Percentiles rank a stretch among this genome's conserved stretches.
Conservation (phyloP, 2,797 vertebrate species). For the Molossus alvarezi region DNA sequence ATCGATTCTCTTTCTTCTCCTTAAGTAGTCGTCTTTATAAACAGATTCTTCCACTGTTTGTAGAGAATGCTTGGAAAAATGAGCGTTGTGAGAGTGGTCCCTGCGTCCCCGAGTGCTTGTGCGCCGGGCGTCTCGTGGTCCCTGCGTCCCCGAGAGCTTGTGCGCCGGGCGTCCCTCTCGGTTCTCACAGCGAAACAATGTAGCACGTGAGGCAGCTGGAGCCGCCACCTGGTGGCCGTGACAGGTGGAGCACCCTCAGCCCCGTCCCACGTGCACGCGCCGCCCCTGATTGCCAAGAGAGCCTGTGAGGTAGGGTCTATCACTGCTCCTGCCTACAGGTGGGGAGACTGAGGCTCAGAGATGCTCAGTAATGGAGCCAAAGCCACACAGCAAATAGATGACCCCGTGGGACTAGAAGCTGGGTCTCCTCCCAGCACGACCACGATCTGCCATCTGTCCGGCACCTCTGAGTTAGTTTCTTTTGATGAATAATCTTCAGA, state of each 20-base stretch:
- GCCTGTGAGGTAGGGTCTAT: background rate
- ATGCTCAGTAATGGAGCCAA: no score
- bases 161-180: no score
- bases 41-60: no score
- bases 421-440: fast-evolving
- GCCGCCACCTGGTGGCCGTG: fast-evolving
- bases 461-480: no score
- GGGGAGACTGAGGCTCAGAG: background rate
- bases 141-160: no score
- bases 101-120: no score
- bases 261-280: fast-evolving
- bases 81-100: no score
- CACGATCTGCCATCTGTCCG: fast-evolving
- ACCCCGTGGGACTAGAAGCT: fast-evolving
- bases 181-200: background rate
- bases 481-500: background rate
- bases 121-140: no score
- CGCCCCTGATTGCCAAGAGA: background rate
- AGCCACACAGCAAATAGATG: background rate
- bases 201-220: no score
- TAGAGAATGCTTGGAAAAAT: no score
- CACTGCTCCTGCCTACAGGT: background rate
- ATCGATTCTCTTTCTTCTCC: background rate
- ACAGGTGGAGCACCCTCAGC: background rate
- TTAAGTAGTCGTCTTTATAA: no score